Evolutionary conservation across 2,888 invertebrate genomes (phyloP).

Genomic region (Megamerina dolium): DNA sequence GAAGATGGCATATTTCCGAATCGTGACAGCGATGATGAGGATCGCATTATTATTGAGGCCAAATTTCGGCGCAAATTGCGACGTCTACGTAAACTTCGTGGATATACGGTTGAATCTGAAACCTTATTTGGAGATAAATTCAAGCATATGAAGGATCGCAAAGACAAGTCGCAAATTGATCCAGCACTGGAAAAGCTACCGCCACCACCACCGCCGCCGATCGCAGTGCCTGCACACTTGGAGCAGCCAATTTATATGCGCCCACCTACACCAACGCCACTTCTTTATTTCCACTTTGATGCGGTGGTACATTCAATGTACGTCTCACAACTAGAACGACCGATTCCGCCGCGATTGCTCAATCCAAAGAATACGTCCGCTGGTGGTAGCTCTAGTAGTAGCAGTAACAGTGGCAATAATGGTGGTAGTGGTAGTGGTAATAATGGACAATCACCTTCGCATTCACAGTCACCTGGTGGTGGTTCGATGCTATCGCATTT

Average conservation of each 20-base stretch:
- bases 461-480: conserved; percentile 30
- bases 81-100: conserved; percentile 27
- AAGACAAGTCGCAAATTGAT: conserved; percentile 26
- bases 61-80: conserved; percentile 32
- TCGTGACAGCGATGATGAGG: conserved; percentile 42
- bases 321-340: conserved; percentile 34
- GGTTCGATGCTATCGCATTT: conserved; percentile 20
- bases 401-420: conserved; percentile 12
- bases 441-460: conserved; percentile 16
- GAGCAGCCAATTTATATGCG: conserved; percentile 37
- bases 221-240: conserved; percentile 27
- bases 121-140: conserved; percentile 13
- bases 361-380: conserved; percentile 36
- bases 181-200: conserved; percentile 27
- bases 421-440: too few relatives aligned
- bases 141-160: conserved; percentile 13
- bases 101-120: conserved; percentile 17
- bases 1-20: conserved; percentile 41
- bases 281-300: conserved; percentile 45
- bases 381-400: too few relatives aligned
- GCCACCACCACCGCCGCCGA: conserved; percentile 39
- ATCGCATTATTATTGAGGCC: conserved; percentile 31
- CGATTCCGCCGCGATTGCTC: conserved; percentile 35
- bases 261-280: conserved; percentile 32
- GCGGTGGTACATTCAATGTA: conserved; percentile 37